phyloP scores from a whole-genome alignment of 2,113 vertebrate genomes.

The Neolamprologus cancellatus region DNA sequence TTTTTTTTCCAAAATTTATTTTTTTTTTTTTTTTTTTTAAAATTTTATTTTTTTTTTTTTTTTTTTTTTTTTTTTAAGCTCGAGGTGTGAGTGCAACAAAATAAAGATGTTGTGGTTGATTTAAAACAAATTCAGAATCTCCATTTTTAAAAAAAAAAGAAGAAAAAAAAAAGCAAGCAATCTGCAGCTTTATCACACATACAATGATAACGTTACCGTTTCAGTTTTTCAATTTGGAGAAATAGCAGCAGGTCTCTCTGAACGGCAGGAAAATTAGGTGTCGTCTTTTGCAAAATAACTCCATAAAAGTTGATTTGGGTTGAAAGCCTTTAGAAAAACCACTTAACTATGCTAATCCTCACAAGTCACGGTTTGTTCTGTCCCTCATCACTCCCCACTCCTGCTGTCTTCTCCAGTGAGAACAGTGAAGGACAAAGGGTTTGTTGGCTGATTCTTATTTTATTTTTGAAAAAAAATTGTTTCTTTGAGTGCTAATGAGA shows the following conservation, averaged over 20 bases:
- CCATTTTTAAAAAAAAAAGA: no score
- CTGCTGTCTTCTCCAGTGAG: background rate
- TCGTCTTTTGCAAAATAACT: background rate
- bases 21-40: no score
- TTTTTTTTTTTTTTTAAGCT: no score
- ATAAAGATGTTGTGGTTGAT: no score
- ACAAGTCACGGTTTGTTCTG: background rate
- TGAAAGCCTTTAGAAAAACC: background rate
- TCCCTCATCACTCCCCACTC: background rate
- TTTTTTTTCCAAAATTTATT: no score
- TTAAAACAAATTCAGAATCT: no score
- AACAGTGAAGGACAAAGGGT: conserved; percentile 1
- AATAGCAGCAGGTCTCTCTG: background rate
- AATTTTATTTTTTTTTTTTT: rapidly evolving
- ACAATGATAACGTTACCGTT: background rate
- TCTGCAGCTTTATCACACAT: background rate
- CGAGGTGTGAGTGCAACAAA: no score
- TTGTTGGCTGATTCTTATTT: conserved; percentile 10
- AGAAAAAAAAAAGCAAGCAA: no score
- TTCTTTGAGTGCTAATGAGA: conserved; percentile 75
- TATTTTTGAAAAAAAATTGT: background rate
- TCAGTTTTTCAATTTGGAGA: background rate
- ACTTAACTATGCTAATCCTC: conserved; percentile 53
- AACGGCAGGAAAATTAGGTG: background rate
- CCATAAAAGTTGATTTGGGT: conserved; percentile 1